Evolutionary conservation across 1,140 invertebrate species (phyloP).

Genomic region (Halyomorpha halys): DNA sequence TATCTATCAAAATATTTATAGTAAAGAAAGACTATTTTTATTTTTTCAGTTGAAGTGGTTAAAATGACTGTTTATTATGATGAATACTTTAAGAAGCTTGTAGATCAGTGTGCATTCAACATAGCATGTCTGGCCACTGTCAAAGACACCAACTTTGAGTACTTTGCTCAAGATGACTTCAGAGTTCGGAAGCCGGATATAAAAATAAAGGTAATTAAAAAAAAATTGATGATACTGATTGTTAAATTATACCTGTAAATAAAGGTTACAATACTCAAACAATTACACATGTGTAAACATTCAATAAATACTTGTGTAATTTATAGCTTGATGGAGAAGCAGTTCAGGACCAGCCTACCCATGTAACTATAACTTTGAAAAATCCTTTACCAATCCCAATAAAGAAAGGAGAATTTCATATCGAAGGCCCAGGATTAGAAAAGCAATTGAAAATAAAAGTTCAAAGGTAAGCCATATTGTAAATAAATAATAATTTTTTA

Average conservation of each 20-base stretch:
- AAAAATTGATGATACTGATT: no score
- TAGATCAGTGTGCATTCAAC: slow-evolving; percentile 73
- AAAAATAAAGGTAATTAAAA: slow-evolving; percentile 52
- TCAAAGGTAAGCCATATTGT: slow-evolving; percentile 41
- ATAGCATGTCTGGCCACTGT: slow-evolving; percentile 71
- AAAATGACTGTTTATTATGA: slow-evolving; percentile 61
- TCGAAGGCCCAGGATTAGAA: slow-evolving; percentile 69
- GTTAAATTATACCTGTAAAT: no score
- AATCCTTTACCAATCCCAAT: slow-evolving; percentile 72
- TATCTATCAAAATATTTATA: no score
- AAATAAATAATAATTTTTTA: neutral
- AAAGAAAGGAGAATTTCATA: slow-evolving; percentile 60
- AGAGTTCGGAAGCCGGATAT: slow-evolving; percentile 81
- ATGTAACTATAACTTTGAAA: slow-evolving; percentile 56
- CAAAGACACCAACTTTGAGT: slow-evolving; percentile 72
- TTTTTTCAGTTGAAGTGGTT: slow-evolving; percentile 51
- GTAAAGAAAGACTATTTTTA: no score
- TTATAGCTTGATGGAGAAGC: slow-evolving; percentile 46
- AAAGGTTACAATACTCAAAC: no score
- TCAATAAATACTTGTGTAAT: neutral
- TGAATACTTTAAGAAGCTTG: slow-evolving; percentile 65
- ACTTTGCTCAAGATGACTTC: slow-evolving; percentile 82
- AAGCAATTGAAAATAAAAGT: slow-evolving; percentile 58
- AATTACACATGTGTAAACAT: no score
- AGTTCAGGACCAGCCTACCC: slow-evolving; percentile 49